Conservation (phyloP, 2,888 invertebrate species). For the Halocaridina rubra region DNA sequence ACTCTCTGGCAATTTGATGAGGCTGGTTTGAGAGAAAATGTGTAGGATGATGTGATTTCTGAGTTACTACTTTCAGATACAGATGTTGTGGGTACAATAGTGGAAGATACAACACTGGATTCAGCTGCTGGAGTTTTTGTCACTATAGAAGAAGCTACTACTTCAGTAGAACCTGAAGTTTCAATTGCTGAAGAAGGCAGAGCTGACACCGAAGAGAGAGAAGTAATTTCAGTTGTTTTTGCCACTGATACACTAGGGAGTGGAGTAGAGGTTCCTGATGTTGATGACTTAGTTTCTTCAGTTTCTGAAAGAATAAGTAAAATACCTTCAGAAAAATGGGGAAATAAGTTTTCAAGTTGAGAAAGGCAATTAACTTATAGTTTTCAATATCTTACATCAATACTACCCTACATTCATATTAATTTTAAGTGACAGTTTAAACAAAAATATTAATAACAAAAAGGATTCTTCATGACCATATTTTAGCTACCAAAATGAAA, state of each 20-base stretch:
- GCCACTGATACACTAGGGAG: not conserved
- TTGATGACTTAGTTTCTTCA: slow-evolving; percentile 6
- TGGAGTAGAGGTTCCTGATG: slow-evolving; percentile 12
- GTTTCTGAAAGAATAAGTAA: not conserved
- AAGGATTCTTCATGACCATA: too few species aligned
- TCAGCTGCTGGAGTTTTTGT: not conserved
- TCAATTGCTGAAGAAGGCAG: not conserved
- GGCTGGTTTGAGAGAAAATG: not conserved
- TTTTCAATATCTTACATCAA: too few species aligned
- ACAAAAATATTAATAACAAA: too few species aligned
- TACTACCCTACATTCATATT: too few species aligned
- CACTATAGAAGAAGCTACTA: not conserved
- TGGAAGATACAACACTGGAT: not conserved
- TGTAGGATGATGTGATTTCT: not conserved
- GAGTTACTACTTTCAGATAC: not conserved
- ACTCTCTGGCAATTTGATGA: not conserved
- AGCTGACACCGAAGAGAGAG: not conserved
- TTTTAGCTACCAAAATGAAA: too few species aligned
- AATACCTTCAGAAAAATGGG: not conserved
- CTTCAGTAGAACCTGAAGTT: not conserved
- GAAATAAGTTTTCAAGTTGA: not conserved
- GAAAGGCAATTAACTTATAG: too few species aligned
- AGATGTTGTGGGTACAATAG: not conserved
- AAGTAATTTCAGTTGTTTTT: not conserved
- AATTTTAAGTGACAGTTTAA: too few species aligned